Conservation (phyloP, 2,888 invertebrate genomes). For the Pristionchus entomophagus region DNA sequence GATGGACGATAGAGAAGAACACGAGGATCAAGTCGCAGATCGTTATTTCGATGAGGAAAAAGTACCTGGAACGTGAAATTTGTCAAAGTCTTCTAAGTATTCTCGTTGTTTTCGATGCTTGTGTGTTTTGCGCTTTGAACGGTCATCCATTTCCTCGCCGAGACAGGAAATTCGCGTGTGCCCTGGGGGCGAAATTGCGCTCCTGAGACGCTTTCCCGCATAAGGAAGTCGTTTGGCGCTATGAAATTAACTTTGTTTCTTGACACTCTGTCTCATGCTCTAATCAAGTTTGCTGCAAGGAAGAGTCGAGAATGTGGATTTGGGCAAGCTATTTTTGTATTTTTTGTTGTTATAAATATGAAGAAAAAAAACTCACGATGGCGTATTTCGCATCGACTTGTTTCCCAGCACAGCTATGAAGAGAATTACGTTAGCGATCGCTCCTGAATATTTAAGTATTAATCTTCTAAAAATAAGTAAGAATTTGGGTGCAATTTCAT, state of each 20-base stretch:
- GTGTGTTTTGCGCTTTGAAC: not conserved
- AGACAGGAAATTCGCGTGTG: not conserved
- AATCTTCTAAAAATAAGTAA: not conserved
- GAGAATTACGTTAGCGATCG: constrained; percentile 2
- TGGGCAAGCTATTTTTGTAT: no score
- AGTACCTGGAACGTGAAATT: constrained; percentile 13
- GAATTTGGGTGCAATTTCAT: no score
- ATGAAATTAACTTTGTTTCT: constrained; percentile 5
- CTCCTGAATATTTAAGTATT: not conserved
- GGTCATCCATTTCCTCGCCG: not conserved
- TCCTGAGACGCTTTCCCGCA: not conserved
- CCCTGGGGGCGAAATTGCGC: not conserved
- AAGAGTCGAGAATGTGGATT: no score
- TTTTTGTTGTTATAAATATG: no score
- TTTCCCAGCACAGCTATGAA: not conserved
- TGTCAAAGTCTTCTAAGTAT: no score
- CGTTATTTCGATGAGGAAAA: constrained; percentile 18
- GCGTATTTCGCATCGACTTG: constrained; percentile 9
- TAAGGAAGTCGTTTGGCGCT: not conserved
- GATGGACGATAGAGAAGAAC: constrained; percentile 31
- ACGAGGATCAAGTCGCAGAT: constrained; percentile 15
- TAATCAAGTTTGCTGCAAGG: not conserved
- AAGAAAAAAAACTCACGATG: constrained; percentile 10
- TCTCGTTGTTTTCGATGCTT: not conserved
- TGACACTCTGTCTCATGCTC: not conserved